Percentiles rank a stretch among this genome's conserved stretches.
Evolutionary conservation across 2,888 invertebrate species (phyloP).

Genomic region (Melinopterus prodromus): DNA sequence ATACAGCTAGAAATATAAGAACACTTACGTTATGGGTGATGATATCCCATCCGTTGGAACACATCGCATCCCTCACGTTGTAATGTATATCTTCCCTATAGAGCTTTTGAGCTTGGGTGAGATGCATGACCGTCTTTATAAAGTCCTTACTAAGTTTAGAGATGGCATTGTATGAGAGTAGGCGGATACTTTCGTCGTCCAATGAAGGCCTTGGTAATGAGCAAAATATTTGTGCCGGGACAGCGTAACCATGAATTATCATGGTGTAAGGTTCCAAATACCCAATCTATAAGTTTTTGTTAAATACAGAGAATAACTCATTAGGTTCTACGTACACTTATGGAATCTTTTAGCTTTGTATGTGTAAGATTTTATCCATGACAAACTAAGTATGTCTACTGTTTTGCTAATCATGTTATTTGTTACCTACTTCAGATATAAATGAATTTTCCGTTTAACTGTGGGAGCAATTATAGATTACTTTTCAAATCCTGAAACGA

Average conservation of each 20-base stretch:
- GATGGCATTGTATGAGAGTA: slow-evolving; percentile 64
- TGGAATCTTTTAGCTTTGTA: too few relatives aligned
- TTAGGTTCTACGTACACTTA: too few relatives aligned
- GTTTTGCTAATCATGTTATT: too few relatives aligned
- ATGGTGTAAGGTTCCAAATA: slow-evolving; percentile 65
- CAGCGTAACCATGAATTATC: slow-evolving; percentile 66
- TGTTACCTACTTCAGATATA: too few relatives aligned
- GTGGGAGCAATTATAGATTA: too few relatives aligned
- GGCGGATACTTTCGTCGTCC: slow-evolving; percentile 38
- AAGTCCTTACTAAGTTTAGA: slow-evolving; percentile 59
- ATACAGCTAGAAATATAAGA: not conserved
- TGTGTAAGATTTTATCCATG: not conserved
- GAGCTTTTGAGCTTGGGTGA: slow-evolving; percentile 28
- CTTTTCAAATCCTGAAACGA: too few relatives aligned
- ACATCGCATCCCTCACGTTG: slow-evolving; percentile 37
- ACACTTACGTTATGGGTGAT: slow-evolving; percentile 47
- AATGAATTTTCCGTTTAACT: too few relatives aligned
- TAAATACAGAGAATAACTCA: not conserved
- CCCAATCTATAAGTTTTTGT: slow-evolving; percentile 62
- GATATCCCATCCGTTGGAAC: slow-evolving; percentile 54
- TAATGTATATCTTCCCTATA: slow-evolving; percentile 42
- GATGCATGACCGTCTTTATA: slow-evolving; percentile 54
- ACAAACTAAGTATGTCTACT: not conserved
- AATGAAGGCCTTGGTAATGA: slow-evolving; percentile 59
- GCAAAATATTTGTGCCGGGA: slow-evolving; percentile 68